Base-by-base conservation (phyloP, 2,888 invertebrate species). In the Cenopis cana region DNA sequence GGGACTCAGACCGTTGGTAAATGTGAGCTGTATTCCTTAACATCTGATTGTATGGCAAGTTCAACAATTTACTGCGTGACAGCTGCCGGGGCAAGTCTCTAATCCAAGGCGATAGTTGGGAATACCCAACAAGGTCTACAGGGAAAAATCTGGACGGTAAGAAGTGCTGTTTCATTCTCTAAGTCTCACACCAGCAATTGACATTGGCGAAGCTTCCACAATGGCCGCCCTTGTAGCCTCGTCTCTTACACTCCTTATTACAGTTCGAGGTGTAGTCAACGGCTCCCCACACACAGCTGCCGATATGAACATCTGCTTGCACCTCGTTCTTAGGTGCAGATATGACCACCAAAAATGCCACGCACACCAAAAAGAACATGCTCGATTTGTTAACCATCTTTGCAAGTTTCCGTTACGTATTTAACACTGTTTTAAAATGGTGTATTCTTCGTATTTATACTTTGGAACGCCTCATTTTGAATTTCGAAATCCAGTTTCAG, bases 211-310 rank as follows among this genome's bases (percentile, higher is more conserved):
- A 76, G 67, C 76, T 77, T 8, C 76, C 79, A 29, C 80, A 80
- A 36, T 80, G 80, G 0, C 80, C 80, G 8, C 81, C 81, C 12
- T 67, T 66, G 46, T 56, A 66, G 0, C 56, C 56, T 2, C 78
- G 76, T 5, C 81, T 59, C 59, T 81, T 76, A 75, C 81, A 81
- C 61, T 81, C 81, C 0, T 18, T n/a, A 49, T 80, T 79, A 67
- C 82, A 82, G 59, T 81, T 59, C 0, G 82, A 80, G 0, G 76
- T 78, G 70, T 82, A 82, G 75, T 81, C 24, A 0, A 80, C 79
- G 12, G 75, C 82, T 0, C 81, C 82, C 80, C 79, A 80, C 0
- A 82, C 81, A 50, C 81, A 81, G 75, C 81, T 81, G 38, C 81
- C 81, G 20, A 81, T 72, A 6, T 49, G 76, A 4, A 69, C 74